These are phyloP conservation scores for Xenopus tropicalis DNA, from an alignment of 2,113 vertebrate genomes.

Conservation along the genomic window DNA sequence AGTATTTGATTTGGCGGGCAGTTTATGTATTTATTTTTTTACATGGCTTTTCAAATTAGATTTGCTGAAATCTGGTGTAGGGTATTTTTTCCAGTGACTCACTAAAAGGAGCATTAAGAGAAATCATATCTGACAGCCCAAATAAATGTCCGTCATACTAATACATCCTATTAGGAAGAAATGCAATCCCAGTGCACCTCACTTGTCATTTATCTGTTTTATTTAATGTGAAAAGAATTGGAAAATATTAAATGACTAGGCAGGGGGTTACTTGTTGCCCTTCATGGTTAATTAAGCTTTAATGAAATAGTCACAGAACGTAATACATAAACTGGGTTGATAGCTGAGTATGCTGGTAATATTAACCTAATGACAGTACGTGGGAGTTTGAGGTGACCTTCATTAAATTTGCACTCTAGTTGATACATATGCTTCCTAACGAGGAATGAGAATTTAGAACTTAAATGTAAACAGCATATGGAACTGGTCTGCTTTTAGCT, in stretches of 20 bases:
- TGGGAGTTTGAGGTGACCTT: background rate
- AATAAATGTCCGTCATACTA: constrained; percentile 36
- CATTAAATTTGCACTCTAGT: background rate
- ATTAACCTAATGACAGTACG: constrained; percentile 21
- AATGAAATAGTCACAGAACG: constrained; percentile 16
- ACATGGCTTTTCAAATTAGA: constrained; percentile 17
- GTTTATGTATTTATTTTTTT: constrained; percentile 28
- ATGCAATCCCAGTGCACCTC: constrained; percentile 48
- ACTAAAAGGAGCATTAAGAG: constrained; percentile 28
- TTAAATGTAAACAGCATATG: too few relatives aligned
- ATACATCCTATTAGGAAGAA: constrained; percentile 48
- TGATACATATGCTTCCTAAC: background rate
- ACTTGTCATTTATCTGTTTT: constrained; percentile 34
- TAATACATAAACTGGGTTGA: constrained; percentile 17
- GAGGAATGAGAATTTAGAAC: too few relatives aligned
- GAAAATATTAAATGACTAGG: constrained; percentile 22
- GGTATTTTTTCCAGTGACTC: constrained; percentile 11
- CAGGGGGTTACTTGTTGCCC: constrained; percentile 23
- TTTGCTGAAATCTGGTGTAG: constrained; percentile 15
- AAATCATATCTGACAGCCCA: constrained; percentile 52
- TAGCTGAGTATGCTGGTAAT: background rate
- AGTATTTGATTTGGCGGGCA: constrained; percentile 31
- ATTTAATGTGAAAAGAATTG: constrained; percentile 43
- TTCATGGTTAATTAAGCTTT: constrained; percentile 48
- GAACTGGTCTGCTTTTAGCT: too few relatives aligned